These are phyloP conservation scores for Bufo bufo DNA, from an alignment of 2,113 vertebrate genomes.

Conservation along the genomic window DNA sequence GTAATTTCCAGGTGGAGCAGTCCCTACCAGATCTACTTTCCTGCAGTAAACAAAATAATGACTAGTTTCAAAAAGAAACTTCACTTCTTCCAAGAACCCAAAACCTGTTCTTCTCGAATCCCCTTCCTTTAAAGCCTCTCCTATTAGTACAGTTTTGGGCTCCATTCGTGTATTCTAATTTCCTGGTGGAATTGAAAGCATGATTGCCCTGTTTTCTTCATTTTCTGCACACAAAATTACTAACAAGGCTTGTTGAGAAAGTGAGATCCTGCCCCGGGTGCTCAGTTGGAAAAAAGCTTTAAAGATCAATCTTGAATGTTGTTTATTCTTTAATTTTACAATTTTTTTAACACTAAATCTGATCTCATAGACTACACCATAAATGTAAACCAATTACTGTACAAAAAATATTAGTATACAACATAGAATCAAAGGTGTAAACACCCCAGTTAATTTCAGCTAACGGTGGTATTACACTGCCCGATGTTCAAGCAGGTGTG, in stretches of 20 bases:
- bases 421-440: too few relatives aligned
- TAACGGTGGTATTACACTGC: too few relatives aligned
- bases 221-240: slow-evolving; percentile 2
- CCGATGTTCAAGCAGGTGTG: too few relatives aligned
- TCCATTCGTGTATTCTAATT: background rate
- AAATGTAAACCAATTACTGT: background rate
- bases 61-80: background rate
- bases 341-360: slow-evolving; percentile 29
- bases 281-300: slow-evolving; percentile 52
- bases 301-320: slow-evolving; percentile 42
- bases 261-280: slow-evolving; percentile 1
- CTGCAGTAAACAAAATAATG: background rate
- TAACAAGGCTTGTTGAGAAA: slow-evolving; percentile 33
- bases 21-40: background rate
- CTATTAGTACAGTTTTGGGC: background rate
- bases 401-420: background rate
- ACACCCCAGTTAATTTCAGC: too few relatives aligned
- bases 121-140: background rate
- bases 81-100: background rate
- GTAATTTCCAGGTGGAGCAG: background rate
- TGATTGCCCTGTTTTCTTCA: background rate
- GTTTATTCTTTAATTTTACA: slow-evolving; percentile 39
- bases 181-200: background rate
- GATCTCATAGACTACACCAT: slow-evolving; percentile 15
- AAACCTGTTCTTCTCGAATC: background rate